These are phyloP conservation scores for Melanargia galathea DNA, from an alignment of 2,888 invertebrate genomes.

Conservation along the genomic window DNA sequence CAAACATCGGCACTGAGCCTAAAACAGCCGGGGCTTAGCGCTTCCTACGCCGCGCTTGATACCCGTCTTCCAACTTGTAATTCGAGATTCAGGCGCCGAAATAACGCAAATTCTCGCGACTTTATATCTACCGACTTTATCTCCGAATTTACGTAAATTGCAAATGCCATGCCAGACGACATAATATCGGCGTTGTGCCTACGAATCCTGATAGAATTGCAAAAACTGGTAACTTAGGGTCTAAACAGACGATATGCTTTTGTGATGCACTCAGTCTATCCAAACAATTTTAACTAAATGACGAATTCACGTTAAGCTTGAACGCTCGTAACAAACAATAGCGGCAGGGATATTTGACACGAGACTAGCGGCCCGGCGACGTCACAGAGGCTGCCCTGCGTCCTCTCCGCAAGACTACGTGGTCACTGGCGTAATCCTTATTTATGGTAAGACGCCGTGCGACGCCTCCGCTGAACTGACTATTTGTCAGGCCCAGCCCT, in stretches of 20 bases:
- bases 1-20: constrained; percentile 71
- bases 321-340: constrained; percentile 36
- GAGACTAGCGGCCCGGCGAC: constrained; percentile 54
- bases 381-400: constrained; percentile 60
- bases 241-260: too few species aligned
- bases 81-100: constrained; percentile 74
- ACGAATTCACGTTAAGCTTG: constrained; percentile 2
- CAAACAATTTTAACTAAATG: neutral
- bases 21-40: constrained; percentile 73
- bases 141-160: constrained; percentile 25
- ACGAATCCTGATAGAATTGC: neutral
- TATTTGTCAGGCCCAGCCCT: constrained; percentile 72
- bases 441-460: constrained; percentile 79
- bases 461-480: constrained; percentile 74
- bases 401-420: constrained; percentile 73
- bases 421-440: constrained; percentile 78
- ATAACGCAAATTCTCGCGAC: constrained; percentile 74
- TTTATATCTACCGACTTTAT: constrained; percentile 28
- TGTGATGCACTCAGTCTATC: too few species aligned
- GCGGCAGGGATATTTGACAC: constrained; percentile 54
- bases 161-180: constrained; percentile 18
- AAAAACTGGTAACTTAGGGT: neutral
- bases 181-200: neutral
- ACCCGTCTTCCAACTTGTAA: constrained; percentile 75
- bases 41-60: constrained; percentile 69